These are phyloP conservation scores for Xestoiulus laeticollis DNA, from an alignment of 2,888 invertebrate species.

Conservation along the genomic window DNA sequence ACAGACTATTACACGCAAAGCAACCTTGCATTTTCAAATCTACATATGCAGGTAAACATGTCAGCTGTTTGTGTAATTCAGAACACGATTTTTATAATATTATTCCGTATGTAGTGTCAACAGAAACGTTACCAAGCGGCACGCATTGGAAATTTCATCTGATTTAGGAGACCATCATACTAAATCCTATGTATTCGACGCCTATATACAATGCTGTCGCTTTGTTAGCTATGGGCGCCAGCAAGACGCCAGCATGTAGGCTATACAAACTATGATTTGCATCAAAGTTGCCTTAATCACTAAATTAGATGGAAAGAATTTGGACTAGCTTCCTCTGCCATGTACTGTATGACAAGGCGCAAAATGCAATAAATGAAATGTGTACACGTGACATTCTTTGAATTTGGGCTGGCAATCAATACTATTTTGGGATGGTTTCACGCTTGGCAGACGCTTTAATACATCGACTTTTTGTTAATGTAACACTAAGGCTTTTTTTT, in stretches of 20 bases:
- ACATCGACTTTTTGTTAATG: slow-evolving; percentile 17
- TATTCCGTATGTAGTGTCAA: background rate
- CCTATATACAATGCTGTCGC: background rate
- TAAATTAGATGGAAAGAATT: background rate
- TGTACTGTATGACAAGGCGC: background rate
- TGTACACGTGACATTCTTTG: background rate
- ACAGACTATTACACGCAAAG: background rate
- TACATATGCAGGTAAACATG: background rate
- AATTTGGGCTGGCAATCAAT: background rate
- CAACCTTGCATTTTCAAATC: background rate
- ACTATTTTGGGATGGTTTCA: background rate
- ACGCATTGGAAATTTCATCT: background rate
- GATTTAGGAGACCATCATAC: background rate
- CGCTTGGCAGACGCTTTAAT: background rate
- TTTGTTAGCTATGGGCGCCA: background rate
- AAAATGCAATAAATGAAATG: background rate
- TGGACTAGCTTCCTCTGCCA: background rate
- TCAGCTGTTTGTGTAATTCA: background rate
- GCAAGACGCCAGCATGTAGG: background rate
- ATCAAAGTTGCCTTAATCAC: background rate
- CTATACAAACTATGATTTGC: background rate
- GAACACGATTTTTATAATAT: background rate
- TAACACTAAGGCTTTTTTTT: slow-evolving; percentile 26
- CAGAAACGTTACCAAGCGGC: background rate
- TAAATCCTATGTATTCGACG: background rate